Base-by-base conservation (phyloP, 2,888 invertebrate genomes). In the Cosmorhoe ocellata region DNA sequence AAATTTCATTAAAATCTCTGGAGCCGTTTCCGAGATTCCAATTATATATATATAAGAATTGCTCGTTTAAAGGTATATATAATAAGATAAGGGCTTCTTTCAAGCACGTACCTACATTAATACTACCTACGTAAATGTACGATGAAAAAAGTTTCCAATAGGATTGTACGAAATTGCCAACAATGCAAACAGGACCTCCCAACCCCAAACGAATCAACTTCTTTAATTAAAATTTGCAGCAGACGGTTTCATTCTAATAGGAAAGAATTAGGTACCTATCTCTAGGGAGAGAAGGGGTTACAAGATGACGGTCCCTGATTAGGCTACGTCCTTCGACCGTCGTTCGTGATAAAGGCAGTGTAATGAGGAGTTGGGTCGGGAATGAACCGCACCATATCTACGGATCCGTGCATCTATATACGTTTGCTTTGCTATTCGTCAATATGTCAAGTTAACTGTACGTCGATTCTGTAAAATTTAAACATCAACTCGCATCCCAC, bases 251-350 rank as follows among this genome's bases (percentile, higher is more conserved):
- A 36, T 48, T 56, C 38, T 46, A 51, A 39, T 45, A 49, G 39
- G 49, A 51, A 58, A 56, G 50, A 61, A 59, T 59, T 56, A 51
- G 52, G 51, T 44, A 49, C 32, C 31, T 11, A 22, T 41, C 60
- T 54, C 56, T 7, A n/a, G 55, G 42, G 41, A 36, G 54, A 43
- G 47, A 51, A 58, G 44, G 59, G 61, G 59, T 59, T 53, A 53
- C 42, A 58, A 64, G 59, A 64, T 62, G 58, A 32, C 62, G 55
- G 58, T 55, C 52, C 49, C 52, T 58, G 62, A 64, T 64, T 60
- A 61, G 52, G 37, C 18, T 22, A 26, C 37, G 51, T 54, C 59
- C 56, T 54, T 56, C 59, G 56, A 50, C 48, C 53, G 56, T 48
- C 45, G 43, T 43, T 43, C 46, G 46, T 34, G 51, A 58, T 56